These are phyloP conservation scores for Cephus rjabovi DNA, from an alignment of 2,888 invertebrate genomes.

Conservation along the genomic window DNA sequence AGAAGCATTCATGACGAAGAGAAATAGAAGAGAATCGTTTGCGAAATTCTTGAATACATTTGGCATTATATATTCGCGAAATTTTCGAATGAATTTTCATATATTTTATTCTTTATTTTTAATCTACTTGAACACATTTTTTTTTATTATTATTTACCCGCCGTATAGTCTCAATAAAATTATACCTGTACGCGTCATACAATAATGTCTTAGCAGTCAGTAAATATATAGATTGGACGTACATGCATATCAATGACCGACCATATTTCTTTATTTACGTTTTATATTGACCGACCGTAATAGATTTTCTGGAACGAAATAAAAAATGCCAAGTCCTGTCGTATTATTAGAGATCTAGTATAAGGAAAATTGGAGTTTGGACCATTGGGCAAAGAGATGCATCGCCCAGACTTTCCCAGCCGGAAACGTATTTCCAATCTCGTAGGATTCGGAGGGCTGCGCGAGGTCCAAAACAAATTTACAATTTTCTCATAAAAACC, in stretches of 20 bases:
- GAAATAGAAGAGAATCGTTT: neutral
- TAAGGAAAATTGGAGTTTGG: conserved; percentile 31
- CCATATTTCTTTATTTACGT: neutral
- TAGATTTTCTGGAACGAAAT: neutral
- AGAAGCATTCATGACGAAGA: conserved; percentile 4
- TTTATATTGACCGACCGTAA: neutral
- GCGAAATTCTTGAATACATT: neutral
- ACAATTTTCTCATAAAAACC: conserved; percentile 35
- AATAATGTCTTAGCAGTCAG: neutral
- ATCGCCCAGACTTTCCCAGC: conserved; percentile 19
- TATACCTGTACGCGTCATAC: neutral
- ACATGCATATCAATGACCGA: neutral
- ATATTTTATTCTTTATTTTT: neutral
- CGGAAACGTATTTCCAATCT: conserved; percentile 34
- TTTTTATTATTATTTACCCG: neutral
- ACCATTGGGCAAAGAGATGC: conserved; percentile 47
- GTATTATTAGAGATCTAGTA: neutral
- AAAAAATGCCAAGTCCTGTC: neutral
- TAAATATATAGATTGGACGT: neutral
- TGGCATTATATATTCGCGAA: neutral
- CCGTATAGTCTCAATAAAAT: neutral
- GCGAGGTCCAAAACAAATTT: conserved; percentile 40
- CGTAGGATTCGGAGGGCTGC: conserved; percentile 22
- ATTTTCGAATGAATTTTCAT: neutral
- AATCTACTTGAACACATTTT: neutral